Base-by-base conservation (phyloP, 2,113 vertebrate species). In the Vulpes lagopus region DNA sequence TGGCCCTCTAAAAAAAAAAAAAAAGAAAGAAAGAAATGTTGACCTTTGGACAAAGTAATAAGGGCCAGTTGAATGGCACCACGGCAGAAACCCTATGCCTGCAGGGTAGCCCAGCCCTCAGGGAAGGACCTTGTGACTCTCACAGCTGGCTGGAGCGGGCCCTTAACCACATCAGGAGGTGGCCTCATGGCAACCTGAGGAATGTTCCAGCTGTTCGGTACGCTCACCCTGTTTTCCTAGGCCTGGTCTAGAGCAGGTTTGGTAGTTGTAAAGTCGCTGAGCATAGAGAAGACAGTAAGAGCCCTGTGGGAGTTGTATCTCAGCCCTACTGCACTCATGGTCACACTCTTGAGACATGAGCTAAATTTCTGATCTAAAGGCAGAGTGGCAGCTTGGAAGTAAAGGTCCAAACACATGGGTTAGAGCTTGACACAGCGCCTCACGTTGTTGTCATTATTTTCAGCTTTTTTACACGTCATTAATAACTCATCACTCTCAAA, bases 401-500 rank as follows among this genome's bases (percentile, higher is more conserved):
- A 43, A 65, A 71, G 25, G 0, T 53, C 62, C 35, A 3, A 4
- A n/a, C 10, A 64, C n/a, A 35, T 1, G 1, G 51, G 35, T 30
- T 3, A 60, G 51, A 80, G 12, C 0, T 0, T 16, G 35, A 91
- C 57, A 16, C 20, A 20, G 49, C 0, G 0, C 16, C 49, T 76
- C 25, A 59, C 49, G 10, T 2, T 30, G 10, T 9, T 43, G 10
- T 67, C 55, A 14, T 78, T 64, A 78, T 32, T 19, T 86, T 89
- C 55, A 43, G 17, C 79, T 83, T 83, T 80, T 78, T 88, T n/a
- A 88, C 10, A 55, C 0, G 67, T 30, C 35, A 35, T 60, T 91
- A 82, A 30, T 83, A 95, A 80, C 27, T 55, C 8, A 2, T 60
- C 30, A 25, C 35, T 73, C 69, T 96, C 80, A 69, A 82, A 83